A percentile compares a stretch with the other conserved stretches of the same genome.
Evolutionary conservation across 2,797 vertebrate species (phyloP).

Genomic region (Crenichthys baileyi): DNA sequence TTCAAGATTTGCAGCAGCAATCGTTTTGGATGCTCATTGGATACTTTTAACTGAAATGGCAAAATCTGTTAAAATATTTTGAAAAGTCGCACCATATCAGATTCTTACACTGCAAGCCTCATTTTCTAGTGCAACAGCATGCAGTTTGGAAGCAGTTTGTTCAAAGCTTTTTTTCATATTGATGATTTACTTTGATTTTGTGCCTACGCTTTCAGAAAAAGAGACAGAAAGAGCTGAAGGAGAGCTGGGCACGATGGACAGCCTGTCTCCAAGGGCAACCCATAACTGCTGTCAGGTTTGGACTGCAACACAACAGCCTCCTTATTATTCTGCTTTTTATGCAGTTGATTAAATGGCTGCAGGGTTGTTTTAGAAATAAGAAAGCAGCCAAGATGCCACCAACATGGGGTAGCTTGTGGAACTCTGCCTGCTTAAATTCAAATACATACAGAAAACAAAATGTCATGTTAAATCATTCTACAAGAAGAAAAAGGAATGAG

Average conservation of each 20-base stretch:
- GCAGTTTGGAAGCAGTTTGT: neutral
- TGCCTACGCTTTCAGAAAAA: slow-evolving; percentile 72
- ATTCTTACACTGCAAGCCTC: slow-evolving; percentile 7
- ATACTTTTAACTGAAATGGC: neutral
- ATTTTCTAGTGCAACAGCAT: neutral
- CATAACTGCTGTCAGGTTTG: slow-evolving; percentile 88
- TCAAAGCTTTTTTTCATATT: slow-evolving; percentile 21
- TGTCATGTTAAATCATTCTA: neutral
- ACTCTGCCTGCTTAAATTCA: neutral
- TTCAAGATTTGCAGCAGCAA: neutral
- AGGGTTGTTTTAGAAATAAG: slow-evolving; percentile 39
- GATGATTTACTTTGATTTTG: slow-evolving; percentile 18
- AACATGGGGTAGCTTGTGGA: neutral
- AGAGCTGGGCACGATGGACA: slow-evolving; percentile 88
- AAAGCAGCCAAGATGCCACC: slow-evolving; percentile 36
- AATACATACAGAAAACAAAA: neutral
- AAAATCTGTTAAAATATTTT: neutral
- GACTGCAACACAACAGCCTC: slow-evolving; percentile 55
- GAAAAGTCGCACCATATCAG: neutral
- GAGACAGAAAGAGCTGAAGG: slow-evolving; percentile 76
- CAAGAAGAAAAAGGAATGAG: neutral
- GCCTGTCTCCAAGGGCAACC: slow-evolving; percentile 82
- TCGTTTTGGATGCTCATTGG: neutral
- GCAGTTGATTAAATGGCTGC: slow-evolving; percentile 36
- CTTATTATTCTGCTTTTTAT: slow-evolving; percentile 52